These are phyloP conservation scores for Mustela lutreola DNA, from an alignment of 2,113 vertebrate genomes.

Conservation along the genomic window DNA sequence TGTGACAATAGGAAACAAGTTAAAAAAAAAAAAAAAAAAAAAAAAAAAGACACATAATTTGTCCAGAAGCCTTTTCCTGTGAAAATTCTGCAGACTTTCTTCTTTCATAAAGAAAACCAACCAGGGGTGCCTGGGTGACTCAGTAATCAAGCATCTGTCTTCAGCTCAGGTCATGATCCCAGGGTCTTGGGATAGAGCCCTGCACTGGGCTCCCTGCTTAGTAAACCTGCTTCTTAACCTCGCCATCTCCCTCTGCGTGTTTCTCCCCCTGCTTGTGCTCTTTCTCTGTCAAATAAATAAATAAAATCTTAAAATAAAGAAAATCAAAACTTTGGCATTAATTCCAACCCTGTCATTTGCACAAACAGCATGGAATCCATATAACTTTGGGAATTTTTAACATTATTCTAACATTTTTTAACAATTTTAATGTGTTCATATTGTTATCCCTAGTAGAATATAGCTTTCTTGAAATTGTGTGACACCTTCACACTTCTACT, in stretches of 20 bases:
- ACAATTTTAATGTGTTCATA: neutral
- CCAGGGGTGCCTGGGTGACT: neutral
- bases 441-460: neutral
- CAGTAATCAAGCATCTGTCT: neutral
- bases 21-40: slow-evolving; percentile 23
- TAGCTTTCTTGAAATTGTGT: neutral
- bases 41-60: neutral
- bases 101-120: neutral
- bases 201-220: neutral
- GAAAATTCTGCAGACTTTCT: neutral
- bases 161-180: neutral
- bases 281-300: neutral
- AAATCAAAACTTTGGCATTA: neutral
- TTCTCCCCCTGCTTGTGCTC: neutral
- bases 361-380: neutral
- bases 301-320: neutral
- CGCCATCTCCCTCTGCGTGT: neutral
- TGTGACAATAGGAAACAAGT: slow-evolving; percentile 55
- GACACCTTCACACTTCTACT: neutral
- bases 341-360: neutral
- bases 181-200: no score
- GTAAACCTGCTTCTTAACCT: neutral
- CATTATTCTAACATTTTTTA: neutral
- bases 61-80: neutral
- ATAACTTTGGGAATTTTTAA: neutral